Evolutionary conservation across 2,888 invertebrate genomes (phyloP).

Genomic region (Drosophila nr. fundita): DNA sequence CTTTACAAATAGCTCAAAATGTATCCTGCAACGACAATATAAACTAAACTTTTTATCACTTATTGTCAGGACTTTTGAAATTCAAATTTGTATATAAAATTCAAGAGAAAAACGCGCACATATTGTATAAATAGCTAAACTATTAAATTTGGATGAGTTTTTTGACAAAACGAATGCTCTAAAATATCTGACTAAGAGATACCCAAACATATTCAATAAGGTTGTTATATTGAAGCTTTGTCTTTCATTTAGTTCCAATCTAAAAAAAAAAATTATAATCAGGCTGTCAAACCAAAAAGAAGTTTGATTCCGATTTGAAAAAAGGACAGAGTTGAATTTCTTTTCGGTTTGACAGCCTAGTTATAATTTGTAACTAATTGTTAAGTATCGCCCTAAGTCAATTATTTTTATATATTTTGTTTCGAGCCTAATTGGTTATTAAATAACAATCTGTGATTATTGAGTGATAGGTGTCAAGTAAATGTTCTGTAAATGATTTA

Average conservation of each 20-base stretch:
- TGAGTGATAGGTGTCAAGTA: background rate
- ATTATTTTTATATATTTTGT: background rate
- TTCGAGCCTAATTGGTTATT: slow-evolving; percentile 3
- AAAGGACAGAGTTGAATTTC: background rate
- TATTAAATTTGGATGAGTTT: slow-evolving; percentile 29
- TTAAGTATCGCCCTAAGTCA: slow-evolving; percentile 3
- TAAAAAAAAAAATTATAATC: background rate
- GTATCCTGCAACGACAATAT: slow-evolving; percentile 34
- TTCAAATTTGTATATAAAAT: slow-evolving; percentile 8
- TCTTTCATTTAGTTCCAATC: background rate
- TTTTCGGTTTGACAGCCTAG: background rate
- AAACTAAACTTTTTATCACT: slow-evolving; percentile 42
- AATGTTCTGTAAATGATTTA: slow-evolving; percentile 7
- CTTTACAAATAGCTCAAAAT: slow-evolving; percentile 42
- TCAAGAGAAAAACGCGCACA: slow-evolving; percentile 21
- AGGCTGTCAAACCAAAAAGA: background rate
- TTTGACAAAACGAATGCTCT: slow-evolving; percentile 26
- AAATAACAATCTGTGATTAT: slow-evolving; percentile 4
- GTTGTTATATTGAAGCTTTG: slow-evolving; percentile 1
- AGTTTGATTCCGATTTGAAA: background rate
- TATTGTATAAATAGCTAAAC: slow-evolving; percentile 23
- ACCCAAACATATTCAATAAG: slow-evolving; percentile 13
- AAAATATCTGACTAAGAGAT: slow-evolving; percentile 26
- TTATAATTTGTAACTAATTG: background rate
- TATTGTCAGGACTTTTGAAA: slow-evolving; percentile 42